Base-by-base conservation (phyloP, 1,140 invertebrate species). In the Campodea augens region DNA sequence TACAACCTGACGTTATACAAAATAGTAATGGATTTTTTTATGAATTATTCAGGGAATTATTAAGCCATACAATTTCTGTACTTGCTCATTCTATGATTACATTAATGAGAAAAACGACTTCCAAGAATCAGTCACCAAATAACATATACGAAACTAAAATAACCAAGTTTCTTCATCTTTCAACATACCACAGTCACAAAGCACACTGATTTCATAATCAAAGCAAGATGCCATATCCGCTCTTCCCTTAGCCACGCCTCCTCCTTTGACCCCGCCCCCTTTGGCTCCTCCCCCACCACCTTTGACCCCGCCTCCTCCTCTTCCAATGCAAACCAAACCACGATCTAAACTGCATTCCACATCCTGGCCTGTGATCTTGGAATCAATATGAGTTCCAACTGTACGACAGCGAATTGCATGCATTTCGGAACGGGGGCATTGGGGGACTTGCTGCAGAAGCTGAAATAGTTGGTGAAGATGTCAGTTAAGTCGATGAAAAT, bases 171-270 rank as follows among this genome's bases (percentile, higher is more conserved):
- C n/a, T n/a, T n/a, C n/a, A n/a, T n/a, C n/a, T n/a, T 15, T 13
- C 12, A 45, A 43, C 55, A 52, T 56, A 55, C 66, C 65, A 55
- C 78, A 81, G 48, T 72, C 60, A 55, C 81, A 85, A 22, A 72
- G 63, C 24, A 81, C 71, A 22, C 77, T 65, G 13, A 84, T 71
- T 57, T 85, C 78, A 58, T 81, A 84, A 56, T 84, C 77, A 23
- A 52, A 52, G 48, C 64, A 66, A 38, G 27, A 15, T 7, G 15
- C 7, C 27, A 10, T 32, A n/a, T n/a, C n/a, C n/a, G n/a, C n/a
- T n/a, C n/a, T n/a, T n/a, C n/a, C n/a, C n/a, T n/a, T n/a, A n/a
- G n/a, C n/a, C n/a, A 49, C 45, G 13, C 55, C 49, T 2, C 54
- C 54, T 12, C 42, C 43, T 32, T 59, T 55, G 41, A 47, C 47